Conservation (phyloP, 1,140 invertebrate species). For the Ceratina calcarata region DNA sequence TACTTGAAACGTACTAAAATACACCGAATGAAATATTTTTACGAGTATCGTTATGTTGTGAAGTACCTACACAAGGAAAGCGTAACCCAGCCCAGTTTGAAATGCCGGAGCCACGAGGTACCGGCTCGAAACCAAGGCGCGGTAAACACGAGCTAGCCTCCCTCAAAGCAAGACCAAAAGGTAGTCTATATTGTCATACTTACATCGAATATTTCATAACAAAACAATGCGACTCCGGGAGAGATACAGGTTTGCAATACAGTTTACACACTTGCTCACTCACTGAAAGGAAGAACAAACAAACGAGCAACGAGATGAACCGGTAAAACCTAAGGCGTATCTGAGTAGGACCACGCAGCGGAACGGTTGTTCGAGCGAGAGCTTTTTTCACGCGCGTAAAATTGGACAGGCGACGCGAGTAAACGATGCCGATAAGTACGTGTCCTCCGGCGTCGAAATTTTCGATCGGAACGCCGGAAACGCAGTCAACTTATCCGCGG, state of each 20-base stretch:
- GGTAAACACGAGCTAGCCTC: slow-evolving; percentile 14
- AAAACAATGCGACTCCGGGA: slow-evolving; percentile 50
- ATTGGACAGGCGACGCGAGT: not conserved
- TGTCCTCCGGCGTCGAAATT: not conserved
- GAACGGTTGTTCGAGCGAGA: not conserved
- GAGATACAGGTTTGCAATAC: slow-evolving; percentile 16
- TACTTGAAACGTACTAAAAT: too few species aligned
- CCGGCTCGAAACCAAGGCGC: slow-evolving; percentile 41
- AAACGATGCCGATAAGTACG: not conserved
- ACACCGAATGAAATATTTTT: not conserved
- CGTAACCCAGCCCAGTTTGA: not conserved
- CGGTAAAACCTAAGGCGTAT: slow-evolving; percentile 17
- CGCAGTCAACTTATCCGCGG: slow-evolving; percentile 37
- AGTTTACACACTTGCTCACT: slow-evolving; percentile 45
- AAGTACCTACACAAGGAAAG: not conserved
- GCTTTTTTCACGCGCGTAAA: slow-evolving; percentile 18
- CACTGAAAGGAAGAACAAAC: not conserved
- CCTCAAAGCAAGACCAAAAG: not conserved
- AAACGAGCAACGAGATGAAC: slow-evolving; percentile 9
- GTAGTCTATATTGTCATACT: slow-evolving; percentile 40
- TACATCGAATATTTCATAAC: slow-evolving; percentile 67
- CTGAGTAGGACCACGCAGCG: slow-evolving; percentile 9
- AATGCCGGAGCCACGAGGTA: slow-evolving; percentile 48
- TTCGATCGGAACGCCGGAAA: not conserved
- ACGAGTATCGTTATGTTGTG: not conserved